A percentile compares a stretch with the other conserved stretches of the same genome.
Evolutionary conservation across 2,888 invertebrate genomes (phyloP).

Genomic region (Hypomecis atomaria): DNA sequence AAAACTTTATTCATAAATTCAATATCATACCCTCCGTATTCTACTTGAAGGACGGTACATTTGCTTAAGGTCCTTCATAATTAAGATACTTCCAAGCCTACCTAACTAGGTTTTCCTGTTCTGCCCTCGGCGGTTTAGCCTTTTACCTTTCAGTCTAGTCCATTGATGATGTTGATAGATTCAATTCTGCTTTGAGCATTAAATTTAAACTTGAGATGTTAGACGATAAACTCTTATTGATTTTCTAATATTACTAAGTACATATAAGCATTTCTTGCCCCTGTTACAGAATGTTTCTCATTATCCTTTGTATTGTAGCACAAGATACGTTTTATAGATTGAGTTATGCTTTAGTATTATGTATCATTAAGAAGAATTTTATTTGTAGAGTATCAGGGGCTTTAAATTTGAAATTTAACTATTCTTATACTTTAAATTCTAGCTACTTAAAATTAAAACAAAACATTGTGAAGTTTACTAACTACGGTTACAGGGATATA

Average conservation of each 20-base stretch:
- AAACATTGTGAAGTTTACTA: constrained; percentile 47
- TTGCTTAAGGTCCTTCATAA: constrained; percentile 63
- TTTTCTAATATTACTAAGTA: constrained; percentile 9
- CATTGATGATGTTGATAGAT: constrained; percentile 42
- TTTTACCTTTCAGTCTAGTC: constrained; percentile 58
- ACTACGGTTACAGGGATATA: constrained; percentile 47
- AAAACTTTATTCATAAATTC: constrained; percentile 52
- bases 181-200: constrained; percentile 50
- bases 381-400: constrained; percentile 1
- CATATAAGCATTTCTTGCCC: constrained; percentile 7
- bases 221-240: constrained; percentile 23
- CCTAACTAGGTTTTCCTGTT: constrained; percentile 47
- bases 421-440: constrained; percentile 5
- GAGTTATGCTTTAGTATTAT: not conserved
- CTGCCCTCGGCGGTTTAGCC: constrained; percentile 46
- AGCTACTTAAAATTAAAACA: constrained; percentile 39
- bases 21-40: constrained; percentile 51
- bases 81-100: constrained; percentile 50
- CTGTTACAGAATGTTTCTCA: not conserved
- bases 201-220: constrained; percentile 35
- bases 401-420: constrained; percentile 10
- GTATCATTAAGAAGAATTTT: not conserved
- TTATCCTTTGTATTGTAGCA: not conserved
- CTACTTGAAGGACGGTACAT: constrained; percentile 73
- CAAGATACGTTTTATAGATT: no score